Evolutionary conservation across 2,113 vertebrate genomes (phyloP).

Genomic region (Gambusia affinis): DNA sequence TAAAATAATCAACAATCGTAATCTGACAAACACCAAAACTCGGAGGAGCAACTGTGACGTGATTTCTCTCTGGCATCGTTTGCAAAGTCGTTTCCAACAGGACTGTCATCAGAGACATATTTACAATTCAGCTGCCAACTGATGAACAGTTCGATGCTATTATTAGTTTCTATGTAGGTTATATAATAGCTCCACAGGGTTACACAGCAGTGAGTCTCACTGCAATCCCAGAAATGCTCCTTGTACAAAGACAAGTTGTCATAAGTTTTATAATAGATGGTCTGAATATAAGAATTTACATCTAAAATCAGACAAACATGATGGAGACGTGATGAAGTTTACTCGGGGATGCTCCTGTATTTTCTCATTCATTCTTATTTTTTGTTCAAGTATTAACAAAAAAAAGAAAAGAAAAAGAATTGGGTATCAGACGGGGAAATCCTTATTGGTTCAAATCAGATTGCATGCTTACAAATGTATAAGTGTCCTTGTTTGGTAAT

Average conservation of each 20-base stretch:
- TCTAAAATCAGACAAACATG: too few relatives aligned
- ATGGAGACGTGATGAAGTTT: too few relatives aligned
- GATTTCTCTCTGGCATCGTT: conserved; percentile 25
- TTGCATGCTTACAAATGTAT: too few relatives aligned
- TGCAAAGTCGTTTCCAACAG: conserved; percentile 15
- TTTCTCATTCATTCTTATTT: background rate
- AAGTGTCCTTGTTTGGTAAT: too few relatives aligned
- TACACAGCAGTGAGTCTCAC: background rate
- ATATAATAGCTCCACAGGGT: conserved; percentile 21
- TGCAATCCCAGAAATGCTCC: background rate
- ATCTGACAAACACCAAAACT: conserved; percentile 9
- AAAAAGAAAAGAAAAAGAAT: background rate
- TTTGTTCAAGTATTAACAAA: background rate
- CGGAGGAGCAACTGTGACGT: conserved; percentile 14
- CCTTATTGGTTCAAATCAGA: background rate
- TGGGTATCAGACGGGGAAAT: background rate
- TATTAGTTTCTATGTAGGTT: conserved; percentile 37
- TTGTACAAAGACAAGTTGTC: too few relatives aligned
- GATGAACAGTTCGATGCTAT: conserved; percentile 40
- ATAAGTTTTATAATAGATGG: too few relatives aligned
- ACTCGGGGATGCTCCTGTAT: background rate
- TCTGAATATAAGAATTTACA: background rate
- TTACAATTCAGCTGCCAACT: conserved; percentile 47
- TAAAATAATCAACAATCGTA: background rate
- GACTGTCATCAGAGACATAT: conserved; percentile 30